Percentiles rank a stretch among this genome's conserved stretches.
phyloP scores from a whole-genome alignment of 2,888 invertebrate species.

The Carpatolechia fugitivella region DNA sequence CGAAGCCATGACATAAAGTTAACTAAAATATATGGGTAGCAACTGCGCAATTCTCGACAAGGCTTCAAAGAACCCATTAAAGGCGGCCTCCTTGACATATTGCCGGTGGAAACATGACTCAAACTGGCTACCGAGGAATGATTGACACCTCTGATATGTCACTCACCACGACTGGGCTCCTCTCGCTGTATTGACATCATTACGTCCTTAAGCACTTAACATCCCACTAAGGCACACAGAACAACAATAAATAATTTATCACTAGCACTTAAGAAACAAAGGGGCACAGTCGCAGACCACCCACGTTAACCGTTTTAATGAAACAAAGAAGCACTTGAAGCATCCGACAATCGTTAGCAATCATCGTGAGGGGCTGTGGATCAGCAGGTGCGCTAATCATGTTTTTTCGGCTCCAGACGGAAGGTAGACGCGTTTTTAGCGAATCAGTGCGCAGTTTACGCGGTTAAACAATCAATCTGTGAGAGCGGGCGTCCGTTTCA shows the following conservation, averaged over 20 bases:
- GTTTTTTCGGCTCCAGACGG: slow-evolving; percentile 38
- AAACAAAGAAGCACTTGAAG: slow-evolving; percentile 47
- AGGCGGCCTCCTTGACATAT: slow-evolving; percentile 59
- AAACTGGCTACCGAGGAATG: slow-evolving; percentile 16
- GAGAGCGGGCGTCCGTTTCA: slow-evolving; percentile 39
- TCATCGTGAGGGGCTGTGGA: slow-evolving; percentile 36
- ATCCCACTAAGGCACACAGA: slow-evolving; percentile 25
- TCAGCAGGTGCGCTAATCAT: slow-evolving; percentile 36
- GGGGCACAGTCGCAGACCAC: slow-evolving; percentile 38
- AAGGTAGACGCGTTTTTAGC: slow-evolving; percentile 34
- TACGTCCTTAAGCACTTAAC: slow-evolving; percentile 15
- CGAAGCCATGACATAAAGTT: slow-evolving; percentile 48
- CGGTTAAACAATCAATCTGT: slow-evolving; percentile 39
- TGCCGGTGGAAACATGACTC: slow-evolving; percentile 42
- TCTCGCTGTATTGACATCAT: slow-evolving; percentile 47
- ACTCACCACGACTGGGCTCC: slow-evolving; percentile 50
- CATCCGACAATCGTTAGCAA: slow-evolving; percentile 42
- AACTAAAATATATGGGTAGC: slow-evolving; percentile 49
- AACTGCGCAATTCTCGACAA: slow-evolving; percentile 65
- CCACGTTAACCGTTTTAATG: slow-evolving; percentile 38
- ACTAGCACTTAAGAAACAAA: slow-evolving; percentile 35
- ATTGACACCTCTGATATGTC: slow-evolving; percentile 23
- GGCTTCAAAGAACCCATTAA: slow-evolving; percentile 60
- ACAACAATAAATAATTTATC: slow-evolving; percentile 31
- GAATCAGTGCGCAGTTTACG: slow-evolving; percentile 36